Evolutionary conservation across 2,888 invertebrate species (phyloP), one percentile per base, ranked within the genome.

Genomic region (Eurois occulta): DNA sequence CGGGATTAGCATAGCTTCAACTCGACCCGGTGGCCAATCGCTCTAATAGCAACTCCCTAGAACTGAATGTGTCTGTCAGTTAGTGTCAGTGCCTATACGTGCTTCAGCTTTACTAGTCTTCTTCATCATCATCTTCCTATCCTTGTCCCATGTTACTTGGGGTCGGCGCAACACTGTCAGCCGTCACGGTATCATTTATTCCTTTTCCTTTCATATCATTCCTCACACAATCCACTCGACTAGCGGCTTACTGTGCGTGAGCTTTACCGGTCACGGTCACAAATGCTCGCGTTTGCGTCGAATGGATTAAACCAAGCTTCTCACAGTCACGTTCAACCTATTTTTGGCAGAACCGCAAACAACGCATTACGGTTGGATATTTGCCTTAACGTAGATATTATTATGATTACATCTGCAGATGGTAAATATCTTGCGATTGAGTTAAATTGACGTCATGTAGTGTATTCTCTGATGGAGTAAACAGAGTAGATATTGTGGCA

Each of bases 321-420:
- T 41, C 21, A 55, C 24, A 72, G 70, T 62, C 84, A 84, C 84
- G 84, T 86, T 86, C 24, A 73, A 71, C 66, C 78, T 78, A 78
- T 83, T 83, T 84, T 66, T 58, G 75, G 41, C 72, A 62, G 24
- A 77, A 84, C 79, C 75, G 35, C 86, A 68, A 83, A 41, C 78
- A 73, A 73, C 32, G 43, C 67, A 62, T 77, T 72, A 70, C 24
- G 60, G 72, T 83, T 62, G 58, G 48, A 72, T 60, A 55, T 71
- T 52, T 43, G 58, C 55, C 13, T 67, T 64, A 35, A 43, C 48
- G 28, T 62, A 75, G 75, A 72, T 55, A 55, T 48, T 75, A 58
- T 72, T 72, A 48, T 60, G 83, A 82, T 83, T 72, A 70, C 72
- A 82, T 75, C 72, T 86, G 64, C 43, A 75, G n/a, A 28, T 64